A percentile compares a stretch with the other conserved stretches of the same genome.
Conservation (phyloP, 1,140 invertebrate species). For the Bombus vancouverensis region DNA sequence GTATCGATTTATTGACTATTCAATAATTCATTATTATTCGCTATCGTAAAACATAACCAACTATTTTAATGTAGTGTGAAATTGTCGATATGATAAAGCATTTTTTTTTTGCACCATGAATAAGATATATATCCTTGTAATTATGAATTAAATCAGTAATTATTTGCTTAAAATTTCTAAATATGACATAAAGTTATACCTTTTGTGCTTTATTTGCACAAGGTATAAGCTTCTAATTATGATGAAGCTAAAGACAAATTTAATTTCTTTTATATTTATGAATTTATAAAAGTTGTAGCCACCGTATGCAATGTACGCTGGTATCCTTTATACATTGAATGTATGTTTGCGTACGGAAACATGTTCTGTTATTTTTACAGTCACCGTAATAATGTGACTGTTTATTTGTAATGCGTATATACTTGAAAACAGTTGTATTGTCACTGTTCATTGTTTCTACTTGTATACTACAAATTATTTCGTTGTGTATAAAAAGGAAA, state of each 20-base stretch:
- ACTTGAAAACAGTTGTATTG: conserved; percentile 25
- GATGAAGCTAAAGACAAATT: conserved; percentile 30
- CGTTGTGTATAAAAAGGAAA: conserved; percentile 35
- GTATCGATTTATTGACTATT: neutral
- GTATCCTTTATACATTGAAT: conserved; percentile 39
- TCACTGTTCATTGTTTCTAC: conserved; percentile 24
- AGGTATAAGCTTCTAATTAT: conserved; percentile 30
- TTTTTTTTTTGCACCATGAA: neutral
- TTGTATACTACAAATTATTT: conserved; percentile 33
- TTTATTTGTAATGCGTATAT: conserved; percentile 50
- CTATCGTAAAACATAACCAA: conserved; percentile 18
- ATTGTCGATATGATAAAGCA: neutral
- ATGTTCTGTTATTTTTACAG: conserved; percentile 39
- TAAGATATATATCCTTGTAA: neutral
- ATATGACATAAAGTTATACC: conserved; percentile 24
- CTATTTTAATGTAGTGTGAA: neutral
- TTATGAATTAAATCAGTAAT: neutral
- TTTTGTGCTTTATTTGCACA: conserved; percentile 30
- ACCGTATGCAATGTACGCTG: conserved; percentile 27
- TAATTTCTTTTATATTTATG: conserved; percentile 36
- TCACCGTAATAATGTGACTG: conserved; percentile 23
- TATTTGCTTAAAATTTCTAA: conserved; percentile 52
- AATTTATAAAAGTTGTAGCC: conserved; percentile 47
- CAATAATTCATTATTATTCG: neutral
- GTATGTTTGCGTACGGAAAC: conserved; percentile 48